Evolutionary conservation across 2,888 invertebrate species (phyloP).

Genomic region (Drosophila siamana): DNA sequence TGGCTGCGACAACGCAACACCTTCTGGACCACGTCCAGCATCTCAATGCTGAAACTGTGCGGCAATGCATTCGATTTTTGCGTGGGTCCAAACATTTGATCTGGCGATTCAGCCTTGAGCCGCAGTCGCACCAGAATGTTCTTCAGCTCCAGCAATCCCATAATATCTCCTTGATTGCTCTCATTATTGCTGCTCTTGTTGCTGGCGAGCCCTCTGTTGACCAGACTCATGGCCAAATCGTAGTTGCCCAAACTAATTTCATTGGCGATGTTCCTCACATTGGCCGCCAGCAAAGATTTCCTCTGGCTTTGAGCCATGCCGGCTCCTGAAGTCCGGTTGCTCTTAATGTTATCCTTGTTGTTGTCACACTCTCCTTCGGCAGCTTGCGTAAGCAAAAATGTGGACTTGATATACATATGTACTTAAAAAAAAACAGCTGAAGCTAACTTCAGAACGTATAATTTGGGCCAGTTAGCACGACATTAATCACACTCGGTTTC

Average conservation of each 20-base stretch:
- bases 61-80: constrained; percentile 52
- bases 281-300: neutral
- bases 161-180: constrained; percentile 23
- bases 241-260: constrained; percentile 62
- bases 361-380: constrained; percentile 35
- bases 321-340: neutral
- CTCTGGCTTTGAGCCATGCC: neutral
- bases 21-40: constrained; percentile 89
- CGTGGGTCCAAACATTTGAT: constrained; percentile 52
- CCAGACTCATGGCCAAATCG: constrained; percentile 47
- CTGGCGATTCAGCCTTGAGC: constrained; percentile 38
- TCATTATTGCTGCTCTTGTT: no score
- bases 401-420: constrained; percentile 52
- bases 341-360: constrained; percentile 13
- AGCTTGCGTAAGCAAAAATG: constrained; percentile 74
- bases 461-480: constrained; percentile 11
- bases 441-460: constrained; percentile 28
- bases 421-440: constrained; percentile 3
- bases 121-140: constrained; percentile 58
- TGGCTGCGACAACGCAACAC: constrained; percentile 89
- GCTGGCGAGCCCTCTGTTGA: constrained; percentile 41
- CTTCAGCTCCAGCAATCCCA: constrained; percentile 63
- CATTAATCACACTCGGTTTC: neutral
- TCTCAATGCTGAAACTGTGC: constrained; percentile 90
- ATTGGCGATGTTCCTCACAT: constrained; percentile 36